Evolutionary conservation across 2,113 vertebrate species (phyloP), one percentile per base, ranked within the genome.

Genomic region (Psittacara wagleri): DNA sequence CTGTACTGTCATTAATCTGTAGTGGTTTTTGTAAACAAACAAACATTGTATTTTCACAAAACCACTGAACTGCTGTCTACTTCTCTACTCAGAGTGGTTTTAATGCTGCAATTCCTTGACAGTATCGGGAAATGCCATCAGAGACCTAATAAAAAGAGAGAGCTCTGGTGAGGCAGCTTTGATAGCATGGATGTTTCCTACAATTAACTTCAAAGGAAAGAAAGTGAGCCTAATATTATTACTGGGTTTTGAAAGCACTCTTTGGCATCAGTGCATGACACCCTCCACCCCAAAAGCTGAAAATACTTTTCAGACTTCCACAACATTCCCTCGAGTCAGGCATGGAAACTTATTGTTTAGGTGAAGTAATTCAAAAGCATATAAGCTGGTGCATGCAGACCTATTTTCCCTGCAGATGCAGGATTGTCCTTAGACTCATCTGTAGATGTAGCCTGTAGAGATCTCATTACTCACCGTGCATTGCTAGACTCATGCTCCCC

Each of bases 91-190:
- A 79, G 76, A 52, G 46, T 46, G 77, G 4, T 92, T 92, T 89
- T 61, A 94, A 80, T 39, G 74, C 74, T 89, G 57, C 83, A 6
- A 29, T 92, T 97, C 92, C 91, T 94, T 92, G 92, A 92, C 85
- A 96, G 88, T 93, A 94, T 89, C 37, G 8, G 88, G 80, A 94
- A 95, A 95, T 91, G 70, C 74, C 92, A 88, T 86, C 86, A 79
- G 69, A 92, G 57, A 87, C 25, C 75, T 94, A 89, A 96, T 89
- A 96, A 88, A 93, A 81, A 82, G 48, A 77, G 54, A 92, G 77
- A 89, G 92, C 78, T 82, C 77, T 92, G 54, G n/a, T 89, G 89
- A 96, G 67, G 83, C 88, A 76, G 88, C 70, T 92, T 86, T 89
- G 88, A 75, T 69, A 84, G 77, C 87, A 72, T 33, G 39, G 57